Evolutionary conservation across 2,113 vertebrate species (phyloP).

Genomic region (Calyptommatus sinebrachiatus): DNA sequence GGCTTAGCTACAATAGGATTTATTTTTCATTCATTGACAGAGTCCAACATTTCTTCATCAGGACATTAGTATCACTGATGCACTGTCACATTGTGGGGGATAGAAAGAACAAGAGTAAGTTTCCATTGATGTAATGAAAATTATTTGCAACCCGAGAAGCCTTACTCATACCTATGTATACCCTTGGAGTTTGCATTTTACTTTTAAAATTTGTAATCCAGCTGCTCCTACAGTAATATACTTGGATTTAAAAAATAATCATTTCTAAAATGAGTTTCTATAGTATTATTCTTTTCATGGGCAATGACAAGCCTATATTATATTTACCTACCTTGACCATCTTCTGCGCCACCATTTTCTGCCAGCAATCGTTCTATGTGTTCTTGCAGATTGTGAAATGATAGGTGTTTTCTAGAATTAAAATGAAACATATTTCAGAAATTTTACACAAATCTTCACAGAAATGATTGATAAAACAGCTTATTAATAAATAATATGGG

Average conservation of each 20-base stretch:
- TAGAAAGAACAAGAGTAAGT: neutral
- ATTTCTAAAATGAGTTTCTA: neutral
- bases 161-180: too few species aligned
- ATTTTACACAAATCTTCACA: neutral
- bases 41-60: too few species aligned
- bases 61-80: too few species aligned
- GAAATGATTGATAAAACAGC: neutral
- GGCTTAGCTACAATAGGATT: too few species aligned
- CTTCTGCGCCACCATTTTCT: slow-evolving; percentile 77
- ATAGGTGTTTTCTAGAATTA: slow-evolving; percentile 82
- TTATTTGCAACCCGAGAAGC: too few species aligned
- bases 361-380: slow-evolving; percentile 86
- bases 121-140: too few species aligned
- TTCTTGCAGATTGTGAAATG: slow-evolving; percentile 88
- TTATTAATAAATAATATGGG: neutral
- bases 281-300: slow-evolving; percentile 5
- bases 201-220: neutral
- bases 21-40: too few species aligned
- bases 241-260: neutral
- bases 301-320: slow-evolving; percentile 5
- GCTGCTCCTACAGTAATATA: neutral
- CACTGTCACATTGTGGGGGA: neutral
- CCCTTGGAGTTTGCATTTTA: too few species aligned
- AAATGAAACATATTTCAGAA: slow-evolving; percentile 48
- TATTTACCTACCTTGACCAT: slow-evolving; percentile 72